These are phyloP conservation scores for Scaptomyza montana DNA, from an alignment of 1,140 invertebrate species.

Conservation along the genomic window DNA sequence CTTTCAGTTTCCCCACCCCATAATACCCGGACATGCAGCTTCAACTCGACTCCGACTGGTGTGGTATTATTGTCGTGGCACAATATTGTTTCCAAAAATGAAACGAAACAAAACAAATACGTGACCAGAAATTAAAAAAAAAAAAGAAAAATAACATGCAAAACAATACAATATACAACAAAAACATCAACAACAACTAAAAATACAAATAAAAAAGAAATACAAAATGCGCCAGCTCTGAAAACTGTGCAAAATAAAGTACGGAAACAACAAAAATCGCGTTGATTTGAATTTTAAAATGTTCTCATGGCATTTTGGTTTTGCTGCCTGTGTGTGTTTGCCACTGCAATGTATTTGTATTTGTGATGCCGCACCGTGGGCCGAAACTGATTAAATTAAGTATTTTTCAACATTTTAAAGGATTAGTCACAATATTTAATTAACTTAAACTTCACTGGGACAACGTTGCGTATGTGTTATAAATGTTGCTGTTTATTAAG, in stretches of 20 bases:
- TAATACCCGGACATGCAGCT: constrained; percentile 35
- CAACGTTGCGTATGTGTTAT: not conserved
- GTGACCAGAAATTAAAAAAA: constrained; percentile 80
- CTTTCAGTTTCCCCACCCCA: constrained; percentile 24
- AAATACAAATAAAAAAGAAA: constrained; percentile 53
- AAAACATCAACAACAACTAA: constrained; percentile 35
- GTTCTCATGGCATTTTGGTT: constrained; percentile 71
- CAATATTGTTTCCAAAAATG: constrained; percentile 79
- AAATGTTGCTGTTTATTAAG: not conserved
- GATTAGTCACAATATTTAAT: not conserved
- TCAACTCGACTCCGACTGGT: constrained; percentile 44
- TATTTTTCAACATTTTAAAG: too few relatives aligned
- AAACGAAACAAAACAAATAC: constrained; percentile 80
- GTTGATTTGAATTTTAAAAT: constrained; percentile 82
- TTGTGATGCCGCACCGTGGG: constrained; percentile 30
- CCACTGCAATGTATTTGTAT: not conserved
- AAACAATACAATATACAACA: not conserved
- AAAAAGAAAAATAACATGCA: constrained; percentile 8
- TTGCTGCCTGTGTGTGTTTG: too few relatives aligned
- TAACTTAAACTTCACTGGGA: not conserved
- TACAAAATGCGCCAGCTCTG: constrained; percentile 23
- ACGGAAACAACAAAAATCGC: constrained; percentile 76
- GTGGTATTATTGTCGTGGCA: constrained; percentile 73
- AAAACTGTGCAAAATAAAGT: constrained; percentile 74
- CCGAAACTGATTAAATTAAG: constrained; percentile 6